Base-by-base conservation (phyloP, 1,140 invertebrate genomes). In the Orussus abietinus region DNA sequence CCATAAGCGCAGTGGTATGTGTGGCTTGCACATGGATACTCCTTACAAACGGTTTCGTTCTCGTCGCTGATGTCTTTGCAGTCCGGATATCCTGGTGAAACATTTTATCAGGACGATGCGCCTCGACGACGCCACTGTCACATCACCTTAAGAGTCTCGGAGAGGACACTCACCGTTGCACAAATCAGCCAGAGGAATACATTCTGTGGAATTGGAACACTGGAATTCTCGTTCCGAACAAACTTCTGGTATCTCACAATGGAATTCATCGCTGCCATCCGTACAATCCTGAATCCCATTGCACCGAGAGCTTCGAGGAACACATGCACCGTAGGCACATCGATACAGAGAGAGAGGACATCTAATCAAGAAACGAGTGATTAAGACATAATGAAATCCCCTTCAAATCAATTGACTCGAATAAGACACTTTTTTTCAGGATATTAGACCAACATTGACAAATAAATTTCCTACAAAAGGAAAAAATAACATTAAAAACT, bases 41-140 rank as follows among this genome's bases (percentile, higher is more conserved):
- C 56, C 0, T 59, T 53, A 38, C 74, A 75, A 0, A 64, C 40
- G 6, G 38, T 32, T 7, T 41, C 32, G 0, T 53, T 72, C 63
- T 86, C 83, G 51, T 85, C 83, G 2, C 77, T 76, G 4, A 68
- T 70, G 58, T 87, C 85, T 11, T 47, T 43, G 58, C 87, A 90
- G 58, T 89, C 81, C 22, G 55, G 45, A 15, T 75, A 66, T 85
- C 84, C 64, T 86, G 86, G 13, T 74, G 66, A 47, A n/a, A n/a
- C n/a, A n/a, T n/a, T 75, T 75, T 4, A 70, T 61, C 5, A 59
- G 53, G 9, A 68, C 57, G 44, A 86, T 82, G 56, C 80, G 81
- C 14, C n/a, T n/a, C n/a, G n/a, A n/a, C n/a, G n/a, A n/a, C n/a
- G n/a, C n/a, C n/a, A n/a, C n/a, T n/a, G n/a, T n/a, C n/a, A n/a